phyloP scores from a whole-genome alignment of 2,113 vertebrate species.

The Rhinogobius similis region DNA sequence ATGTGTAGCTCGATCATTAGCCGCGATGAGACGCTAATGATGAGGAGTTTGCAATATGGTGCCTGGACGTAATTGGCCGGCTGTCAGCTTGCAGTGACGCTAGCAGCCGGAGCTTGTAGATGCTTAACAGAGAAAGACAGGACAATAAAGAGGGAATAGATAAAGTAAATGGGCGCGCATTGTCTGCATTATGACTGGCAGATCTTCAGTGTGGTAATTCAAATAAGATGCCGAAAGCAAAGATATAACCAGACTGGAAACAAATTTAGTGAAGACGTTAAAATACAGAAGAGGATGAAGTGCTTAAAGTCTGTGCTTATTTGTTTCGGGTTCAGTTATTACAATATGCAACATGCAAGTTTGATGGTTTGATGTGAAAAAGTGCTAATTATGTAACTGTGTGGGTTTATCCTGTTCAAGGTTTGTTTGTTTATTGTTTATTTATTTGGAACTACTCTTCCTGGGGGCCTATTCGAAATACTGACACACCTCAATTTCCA shows the following conservation, averaged over 20 bases:
- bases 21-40: conserved; percentile 66
- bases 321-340: not conserved
- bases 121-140: conserved; percentile 34
- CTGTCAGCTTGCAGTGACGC: conserved; percentile 58
- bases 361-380: not conserved
- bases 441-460: too few relatives aligned
- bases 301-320: not conserved
- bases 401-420: too few relatives aligned
- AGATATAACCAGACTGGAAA: conserved; percentile 35
- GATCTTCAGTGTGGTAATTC: conserved; percentile 31
- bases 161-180: conserved; percentile 35
- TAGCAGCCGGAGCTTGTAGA: conserved; percentile 20
- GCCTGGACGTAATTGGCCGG: conserved; percentile 57
- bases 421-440: too few relatives aligned
- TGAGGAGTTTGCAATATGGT: conserved; percentile 78
- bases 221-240: conserved; percentile 47
- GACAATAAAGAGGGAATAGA: conserved; percentile 39
- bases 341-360: too few relatives aligned
- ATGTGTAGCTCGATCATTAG: conserved; percentile 67
- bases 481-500: too few relatives aligned
- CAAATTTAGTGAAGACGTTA: conserved; percentile 14
- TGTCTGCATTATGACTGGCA: conserved; percentile 36
- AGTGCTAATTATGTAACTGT: not conserved
- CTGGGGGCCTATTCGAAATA: too few relatives aligned
- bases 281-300: not conserved